These are phyloP conservation scores for Acleris cristana DNA, from an alignment of 2,888 invertebrate species.

Conservation along the genomic window DNA sequence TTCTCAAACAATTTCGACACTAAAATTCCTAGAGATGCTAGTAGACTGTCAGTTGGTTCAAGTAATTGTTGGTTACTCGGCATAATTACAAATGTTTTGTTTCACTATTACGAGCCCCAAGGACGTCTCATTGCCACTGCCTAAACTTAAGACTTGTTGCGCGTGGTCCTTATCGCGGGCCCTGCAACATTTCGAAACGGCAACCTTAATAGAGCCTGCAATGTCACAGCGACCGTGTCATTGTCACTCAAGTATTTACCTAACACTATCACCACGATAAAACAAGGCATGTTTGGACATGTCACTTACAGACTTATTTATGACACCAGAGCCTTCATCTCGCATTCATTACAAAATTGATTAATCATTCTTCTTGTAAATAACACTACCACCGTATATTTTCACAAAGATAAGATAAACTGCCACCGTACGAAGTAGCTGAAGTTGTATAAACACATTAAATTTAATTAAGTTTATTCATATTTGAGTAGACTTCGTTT, in stretches of 20 bases:
- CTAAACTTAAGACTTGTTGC: neutral
- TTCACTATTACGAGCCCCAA: too few species aligned
- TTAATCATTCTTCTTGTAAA: slow-evolving; percentile 62
- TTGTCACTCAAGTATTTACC: slow-evolving; percentile 53
- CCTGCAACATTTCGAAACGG: slow-evolving; percentile 46
- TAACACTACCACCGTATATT: slow-evolving; percentile 66
- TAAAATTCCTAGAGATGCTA: too few species aligned
- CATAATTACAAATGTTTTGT: too few species aligned
- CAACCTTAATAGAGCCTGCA: slow-evolving; percentile 48
- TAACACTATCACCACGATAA: slow-evolving; percentile 49
- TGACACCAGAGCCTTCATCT: slow-evolving; percentile 59
- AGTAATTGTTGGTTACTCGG: too few species aligned
- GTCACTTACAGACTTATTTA: slow-evolving; percentile 65
- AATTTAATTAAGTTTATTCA: slow-evolving; percentile 35
- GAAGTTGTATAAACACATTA: slow-evolving; percentile 22
- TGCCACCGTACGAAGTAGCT: slow-evolving; percentile 19
- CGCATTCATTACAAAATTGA: slow-evolving; percentile 64
- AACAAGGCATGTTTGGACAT: slow-evolving; percentile 58
- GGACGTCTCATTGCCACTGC: too few species aligned
- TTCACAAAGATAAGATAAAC: slow-evolving; percentile 63
- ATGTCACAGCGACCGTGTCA: slow-evolving; percentile 57
- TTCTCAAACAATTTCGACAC: too few species aligned
- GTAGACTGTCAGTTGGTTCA: too few species aligned
- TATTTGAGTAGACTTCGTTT: slow-evolving; percentile 43
- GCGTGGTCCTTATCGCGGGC: slow-evolving; percentile 6